Percentiles rank a stretch among this genome's conserved stretches.
phyloP scores from a whole-genome alignment of 2,888 invertebrate genomes.

The Drosophila monieri region DNA sequence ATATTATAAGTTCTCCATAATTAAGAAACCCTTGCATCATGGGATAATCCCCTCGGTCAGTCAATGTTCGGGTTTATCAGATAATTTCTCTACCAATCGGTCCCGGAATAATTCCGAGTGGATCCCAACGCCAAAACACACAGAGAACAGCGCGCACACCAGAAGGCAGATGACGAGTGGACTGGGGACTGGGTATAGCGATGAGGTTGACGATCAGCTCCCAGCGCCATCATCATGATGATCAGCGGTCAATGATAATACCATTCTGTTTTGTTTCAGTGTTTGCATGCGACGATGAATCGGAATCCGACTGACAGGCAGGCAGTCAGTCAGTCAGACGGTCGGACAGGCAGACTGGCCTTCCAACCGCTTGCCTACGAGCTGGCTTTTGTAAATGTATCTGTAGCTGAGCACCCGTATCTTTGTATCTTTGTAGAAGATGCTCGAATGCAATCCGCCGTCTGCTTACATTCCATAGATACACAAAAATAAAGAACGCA shows the following conservation, averaged over 20 bases:
- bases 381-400: constrained; percentile 35
- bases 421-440: constrained; percentile 52
- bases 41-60: constrained; percentile 31
- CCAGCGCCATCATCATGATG: constrained; percentile 44
- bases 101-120: constrained; percentile 16
- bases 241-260: constrained; percentile 66
- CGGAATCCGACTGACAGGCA: constrained; percentile 36
- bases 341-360: not conserved
- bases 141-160: constrained; percentile 7
- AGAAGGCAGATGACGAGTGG: constrained; percentile 43
- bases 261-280: constrained; percentile 51
- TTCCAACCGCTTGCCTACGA: constrained; percentile 29
- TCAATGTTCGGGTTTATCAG: constrained; percentile 39
- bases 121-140: constrained; percentile 26
- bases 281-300: constrained; percentile 65
- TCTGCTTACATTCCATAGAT: constrained; percentile 73
- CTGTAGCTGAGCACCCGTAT: constrained; percentile 5
- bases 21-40: constrained; percentile 17
- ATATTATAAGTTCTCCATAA: not conserved
- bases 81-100: constrained; percentile 14
- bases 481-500: constrained; percentile 81
- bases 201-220: constrained; percentile 28
- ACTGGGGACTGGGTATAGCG: constrained; percentile 7
- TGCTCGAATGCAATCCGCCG: constrained; percentile 65
- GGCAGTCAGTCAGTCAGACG: not conserved